phyloP scores from a whole-genome alignment of 2,888 invertebrate genomes.

The Caenorhabditis sulstoni region DNA sequence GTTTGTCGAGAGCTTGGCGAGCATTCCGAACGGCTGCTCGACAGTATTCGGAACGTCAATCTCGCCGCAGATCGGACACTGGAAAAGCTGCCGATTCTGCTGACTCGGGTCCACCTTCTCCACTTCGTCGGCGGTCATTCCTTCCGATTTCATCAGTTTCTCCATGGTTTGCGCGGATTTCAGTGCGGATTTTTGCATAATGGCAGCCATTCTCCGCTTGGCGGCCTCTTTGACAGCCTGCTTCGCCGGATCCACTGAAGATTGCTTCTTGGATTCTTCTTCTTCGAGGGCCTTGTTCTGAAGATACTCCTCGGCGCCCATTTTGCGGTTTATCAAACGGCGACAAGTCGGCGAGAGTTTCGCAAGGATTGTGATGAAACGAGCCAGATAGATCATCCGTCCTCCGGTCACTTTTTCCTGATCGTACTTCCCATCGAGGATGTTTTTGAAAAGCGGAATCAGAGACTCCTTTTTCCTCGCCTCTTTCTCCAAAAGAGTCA shows the following conservation, averaged over 20 bases:
- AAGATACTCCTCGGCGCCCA: slow-evolving; percentile 14
- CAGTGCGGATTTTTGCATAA: slow-evolving; percentile 40
- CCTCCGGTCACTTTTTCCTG: slow-evolving; percentile 55
- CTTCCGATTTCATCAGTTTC: slow-evolving; percentile 70
- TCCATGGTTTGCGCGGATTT: slow-evolving; percentile 67
- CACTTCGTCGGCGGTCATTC: slow-evolving; percentile 69
- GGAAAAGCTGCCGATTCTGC: slow-evolving; percentile 62
- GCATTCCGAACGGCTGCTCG: slow-evolving; percentile 68
- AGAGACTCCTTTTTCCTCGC: slow-evolving; percentile 13
- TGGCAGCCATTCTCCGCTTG: slow-evolving; percentile 35
- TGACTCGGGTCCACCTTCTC: slow-evolving; percentile 67
- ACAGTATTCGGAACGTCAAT: slow-evolving; percentile 63
- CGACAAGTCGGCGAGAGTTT: slow-evolving; percentile 25
- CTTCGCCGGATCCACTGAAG: slow-evolving; percentile 18
- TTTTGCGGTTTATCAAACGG: slow-evolving; percentile 29
- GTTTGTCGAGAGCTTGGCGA: slow-evolving; percentile 55
- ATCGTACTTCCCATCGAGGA: slow-evolving; percentile 39
- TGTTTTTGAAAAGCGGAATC: slow-evolving; percentile 27
- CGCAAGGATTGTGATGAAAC: slow-evolving; percentile 55
- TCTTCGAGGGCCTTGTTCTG: slow-evolving; percentile 13
- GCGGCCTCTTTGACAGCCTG: slow-evolving; percentile 43
- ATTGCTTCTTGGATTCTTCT: slow-evolving; percentile 10
- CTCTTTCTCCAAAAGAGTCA: slow-evolving; percentile 14
- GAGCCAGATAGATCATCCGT: slow-evolving; percentile 52
- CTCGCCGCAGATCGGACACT: slow-evolving; percentile 77